Evolutionary conservation across 2,113 vertebrate genomes (phyloP).

Genomic region (Paramormyrops kingsleyae): DNA sequence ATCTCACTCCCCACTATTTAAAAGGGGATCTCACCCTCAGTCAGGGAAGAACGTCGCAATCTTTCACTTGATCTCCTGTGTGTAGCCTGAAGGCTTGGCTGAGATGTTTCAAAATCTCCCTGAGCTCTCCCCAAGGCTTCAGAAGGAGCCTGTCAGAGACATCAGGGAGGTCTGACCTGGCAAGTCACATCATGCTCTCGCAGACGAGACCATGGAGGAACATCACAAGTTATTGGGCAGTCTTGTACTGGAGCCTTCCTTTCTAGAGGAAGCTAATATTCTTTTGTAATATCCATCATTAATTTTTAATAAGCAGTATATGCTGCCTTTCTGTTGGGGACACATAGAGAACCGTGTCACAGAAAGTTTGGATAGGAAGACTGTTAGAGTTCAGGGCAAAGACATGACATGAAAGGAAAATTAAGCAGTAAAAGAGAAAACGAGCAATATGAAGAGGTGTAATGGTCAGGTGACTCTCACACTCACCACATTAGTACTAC

Average conservation of each 20-base stretch:
- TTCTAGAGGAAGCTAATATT: background rate
- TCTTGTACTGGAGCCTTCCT: background rate
- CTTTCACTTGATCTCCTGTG: background rate
- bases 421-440: background rate
- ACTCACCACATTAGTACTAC: background rate
- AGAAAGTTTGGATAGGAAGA: background rate
- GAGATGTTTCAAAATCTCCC: background rate
- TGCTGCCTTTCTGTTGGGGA: background rate
- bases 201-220: background rate
- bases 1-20: background rate
- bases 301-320: background rate
- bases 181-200: background rate
- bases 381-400: background rate
- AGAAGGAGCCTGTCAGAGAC: background rate
- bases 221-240: background rate
- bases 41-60: background rate
- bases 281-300: background rate
- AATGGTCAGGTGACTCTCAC: background rate
- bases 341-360: background rate
- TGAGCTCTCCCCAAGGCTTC: background rate
- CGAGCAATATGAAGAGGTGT: background rate
- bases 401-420: background rate
- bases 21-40: background rate
- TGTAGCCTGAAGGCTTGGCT: background rate
- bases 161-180: background rate